Evolutionary conservation across 2,113 vertebrate species (phyloP).

Genomic region (Caracal caracal): DNA sequence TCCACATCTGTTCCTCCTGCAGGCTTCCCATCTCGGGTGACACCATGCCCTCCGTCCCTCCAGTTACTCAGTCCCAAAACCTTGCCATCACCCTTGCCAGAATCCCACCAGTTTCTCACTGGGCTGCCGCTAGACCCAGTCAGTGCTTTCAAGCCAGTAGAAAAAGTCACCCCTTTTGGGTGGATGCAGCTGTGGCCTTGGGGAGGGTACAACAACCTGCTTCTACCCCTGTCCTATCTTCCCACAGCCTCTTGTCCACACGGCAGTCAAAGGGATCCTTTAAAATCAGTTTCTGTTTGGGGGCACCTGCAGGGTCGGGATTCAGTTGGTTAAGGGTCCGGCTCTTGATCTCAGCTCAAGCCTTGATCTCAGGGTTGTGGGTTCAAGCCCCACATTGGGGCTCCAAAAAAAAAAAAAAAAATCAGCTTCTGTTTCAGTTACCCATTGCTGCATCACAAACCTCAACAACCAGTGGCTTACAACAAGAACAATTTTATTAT

Average conservation of each 20-base stretch:
- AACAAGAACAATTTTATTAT: background rate
- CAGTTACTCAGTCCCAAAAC: background rate
- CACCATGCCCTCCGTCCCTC: background rate
- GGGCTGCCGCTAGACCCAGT: background rate
- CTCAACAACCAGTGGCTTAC: background rate
- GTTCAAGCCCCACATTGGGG: no score
- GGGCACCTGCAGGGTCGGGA: no score
- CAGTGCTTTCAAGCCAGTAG: background rate
- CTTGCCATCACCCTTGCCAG: background rate
- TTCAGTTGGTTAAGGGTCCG: no score
- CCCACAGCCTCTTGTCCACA: background rate
- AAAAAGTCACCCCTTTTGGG: background rate
- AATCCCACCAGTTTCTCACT: background rate
- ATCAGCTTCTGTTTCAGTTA: background rate
- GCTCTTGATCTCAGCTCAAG: no score
- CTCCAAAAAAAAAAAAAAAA: no score
- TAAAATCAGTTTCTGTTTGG: background rate
- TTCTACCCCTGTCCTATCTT: background rate
- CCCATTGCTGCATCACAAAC: background rate
- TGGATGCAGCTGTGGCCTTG: background rate
- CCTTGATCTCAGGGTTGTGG: no score
- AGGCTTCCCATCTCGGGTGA: background rate
- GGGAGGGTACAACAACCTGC: background rate
- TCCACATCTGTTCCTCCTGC: background rate
- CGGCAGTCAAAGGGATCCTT: background rate